Evolutionary conservation across 2,888 invertebrate species (phyloP).

Genomic region (Scelioninae gen. 2): DNA sequence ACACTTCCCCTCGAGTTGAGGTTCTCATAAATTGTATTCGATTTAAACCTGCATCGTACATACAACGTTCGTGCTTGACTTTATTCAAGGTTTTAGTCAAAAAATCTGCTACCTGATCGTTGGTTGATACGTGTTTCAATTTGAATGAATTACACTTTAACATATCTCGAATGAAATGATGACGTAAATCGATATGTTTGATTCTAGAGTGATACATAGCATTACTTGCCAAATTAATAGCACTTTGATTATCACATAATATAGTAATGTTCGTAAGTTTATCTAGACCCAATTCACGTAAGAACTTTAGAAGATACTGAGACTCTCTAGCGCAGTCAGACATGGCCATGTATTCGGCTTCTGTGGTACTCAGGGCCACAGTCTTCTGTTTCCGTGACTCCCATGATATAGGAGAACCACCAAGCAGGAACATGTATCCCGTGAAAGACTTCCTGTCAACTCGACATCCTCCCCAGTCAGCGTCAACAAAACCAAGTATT

Average conservation of each 20-base stretch:
- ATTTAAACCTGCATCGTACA: neutral
- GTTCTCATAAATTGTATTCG: neutral
- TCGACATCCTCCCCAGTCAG: constrained; percentile 2
- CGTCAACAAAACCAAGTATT: constrained; percentile 7
- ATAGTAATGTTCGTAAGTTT: neutral
- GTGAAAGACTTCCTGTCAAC: neutral
- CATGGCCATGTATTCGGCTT: constrained; percentile 6
- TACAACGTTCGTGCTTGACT: neutral
- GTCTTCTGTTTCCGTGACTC: constrained; percentile 4
- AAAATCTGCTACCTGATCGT: constrained; percentile 3
- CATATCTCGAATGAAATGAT: constrained; percentile 1
- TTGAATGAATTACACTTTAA: neutral
- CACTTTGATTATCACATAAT: neutral
- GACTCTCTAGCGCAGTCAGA: constrained; percentile 1
- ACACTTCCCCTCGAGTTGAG: neutral
- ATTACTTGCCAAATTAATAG: neutral
- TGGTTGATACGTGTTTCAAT: neutral
- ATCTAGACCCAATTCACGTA: neutral
- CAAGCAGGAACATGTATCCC: neutral
- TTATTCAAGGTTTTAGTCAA: constrained; percentile 1
- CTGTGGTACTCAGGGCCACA: neutral
- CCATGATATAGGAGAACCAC: constrained; percentile 9
- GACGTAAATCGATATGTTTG: constrained; percentile 5
- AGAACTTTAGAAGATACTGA: neutral
- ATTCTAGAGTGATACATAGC: neutral